These are phyloP conservation scores for Cosmorhoe ocellata DNA, from an alignment of 2,888 invertebrate species.

Conservation along the genomic window DNA sequence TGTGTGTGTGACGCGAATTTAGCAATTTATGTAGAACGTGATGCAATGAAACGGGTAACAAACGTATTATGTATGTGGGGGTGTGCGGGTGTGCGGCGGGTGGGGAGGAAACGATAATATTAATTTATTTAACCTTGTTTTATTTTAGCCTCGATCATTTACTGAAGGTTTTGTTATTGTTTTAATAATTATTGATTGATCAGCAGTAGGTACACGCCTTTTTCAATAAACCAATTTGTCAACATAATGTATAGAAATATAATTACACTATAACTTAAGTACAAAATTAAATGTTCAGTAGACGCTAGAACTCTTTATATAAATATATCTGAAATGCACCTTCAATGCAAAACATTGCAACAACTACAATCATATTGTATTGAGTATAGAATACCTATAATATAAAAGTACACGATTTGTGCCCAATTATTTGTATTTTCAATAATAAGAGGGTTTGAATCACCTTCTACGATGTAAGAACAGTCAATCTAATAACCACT, in stretches of 20 bases:
- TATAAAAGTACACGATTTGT: no score
- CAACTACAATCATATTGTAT: no score
- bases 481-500: background rate
- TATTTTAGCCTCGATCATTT: conserved; percentile 40
- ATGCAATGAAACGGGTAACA: conserved; percentile 40
- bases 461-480: background rate
- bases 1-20: background rate
- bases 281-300: background rate
- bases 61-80: conserved; percentile 63
- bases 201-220: no score
- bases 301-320: background rate
- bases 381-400: no score
- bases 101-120: conserved; percentile 64
- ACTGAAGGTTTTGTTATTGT: no score
- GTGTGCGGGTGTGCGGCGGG: conserved; percentile 38
- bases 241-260: no score
- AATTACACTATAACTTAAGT: background rate
- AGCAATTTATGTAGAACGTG: conserved; percentile 15
- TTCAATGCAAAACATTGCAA: background rate
- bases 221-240: no score
- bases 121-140: conserved; percentile 52
- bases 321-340: conserved; percentile 11
- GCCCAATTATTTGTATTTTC: no score
- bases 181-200: no score
- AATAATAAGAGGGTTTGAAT: background rate